Evolutionary conservation across 2,797 vertebrate genomes (phyloP).

Genomic region (Characodon lateralis): DNA sequence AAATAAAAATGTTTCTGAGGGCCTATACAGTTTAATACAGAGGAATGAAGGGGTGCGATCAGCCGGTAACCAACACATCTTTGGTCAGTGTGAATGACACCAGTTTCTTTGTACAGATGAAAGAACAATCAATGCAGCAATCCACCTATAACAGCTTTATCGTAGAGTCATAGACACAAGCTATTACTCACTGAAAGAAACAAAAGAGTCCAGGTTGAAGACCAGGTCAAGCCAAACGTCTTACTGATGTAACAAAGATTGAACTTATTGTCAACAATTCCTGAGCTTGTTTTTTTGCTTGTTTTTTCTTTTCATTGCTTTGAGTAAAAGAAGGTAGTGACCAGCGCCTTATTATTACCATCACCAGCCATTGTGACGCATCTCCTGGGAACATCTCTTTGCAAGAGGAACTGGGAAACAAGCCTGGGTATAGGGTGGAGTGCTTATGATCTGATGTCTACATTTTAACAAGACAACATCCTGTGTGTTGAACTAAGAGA

Average conservation of each 20-base stretch:
- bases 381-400: background rate
- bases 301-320: no score
- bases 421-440: background rate
- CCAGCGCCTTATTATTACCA: background rate
- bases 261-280: background rate
- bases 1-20: background rate
- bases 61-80: background rate
- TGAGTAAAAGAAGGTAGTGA: background rate
- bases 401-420: background rate
- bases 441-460: background rate
- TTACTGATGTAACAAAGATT: constrained; percentile 7
- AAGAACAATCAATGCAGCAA: constrained; percentile 2
- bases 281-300: background rate
- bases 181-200: constrained; percentile 16
- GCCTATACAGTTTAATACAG: background rate
- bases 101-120: constrained; percentile 9
- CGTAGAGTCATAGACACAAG: constrained; percentile 4
- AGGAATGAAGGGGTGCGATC: constrained; percentile 6
- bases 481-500: background rate
- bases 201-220: background rate
- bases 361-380: background rate
- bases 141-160: background rate
- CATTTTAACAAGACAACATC: background rate
- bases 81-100: constrained; percentile 7
- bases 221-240: constrained; percentile 5